Conservation (phyloP, 2,113 vertebrate species). For the Phylloscopus whistleri region DNA sequence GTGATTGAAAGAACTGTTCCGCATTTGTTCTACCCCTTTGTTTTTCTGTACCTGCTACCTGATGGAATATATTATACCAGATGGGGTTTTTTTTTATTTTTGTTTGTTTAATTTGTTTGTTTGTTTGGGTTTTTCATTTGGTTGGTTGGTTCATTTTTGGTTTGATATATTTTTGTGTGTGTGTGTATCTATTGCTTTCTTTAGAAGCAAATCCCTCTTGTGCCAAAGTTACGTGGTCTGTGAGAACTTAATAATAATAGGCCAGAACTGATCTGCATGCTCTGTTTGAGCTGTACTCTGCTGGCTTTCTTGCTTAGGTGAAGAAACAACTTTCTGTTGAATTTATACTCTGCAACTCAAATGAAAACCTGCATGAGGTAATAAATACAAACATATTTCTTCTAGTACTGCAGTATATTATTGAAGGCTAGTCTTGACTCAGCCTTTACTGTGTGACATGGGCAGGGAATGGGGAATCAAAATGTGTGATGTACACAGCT, state of each 20-base stretch:
- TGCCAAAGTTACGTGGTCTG: not conserved
- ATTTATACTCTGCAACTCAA: not conserved
- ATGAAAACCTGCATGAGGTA: not conserved
- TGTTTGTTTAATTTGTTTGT: not conserved
- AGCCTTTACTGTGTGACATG: not conserved
- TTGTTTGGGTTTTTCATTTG: not conserved
- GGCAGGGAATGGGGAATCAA: not conserved
- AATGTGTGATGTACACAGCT: not conserved
- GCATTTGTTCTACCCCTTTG: not conserved
- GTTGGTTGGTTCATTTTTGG: not conserved
- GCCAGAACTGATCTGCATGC: conserved; percentile 14
- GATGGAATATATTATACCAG: not conserved
- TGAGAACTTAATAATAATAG: not conserved
- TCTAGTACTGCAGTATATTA: not conserved
- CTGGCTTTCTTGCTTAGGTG: not conserved
- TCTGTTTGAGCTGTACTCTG: not conserved
- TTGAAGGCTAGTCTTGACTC: not conserved
- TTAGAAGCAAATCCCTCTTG: not conserved
- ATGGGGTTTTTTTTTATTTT: not conserved
- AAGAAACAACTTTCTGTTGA: not conserved
- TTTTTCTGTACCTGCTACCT: not conserved
- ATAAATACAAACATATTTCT: not conserved
- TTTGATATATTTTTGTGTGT: not conserved
- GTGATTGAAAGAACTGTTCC: not conserved
- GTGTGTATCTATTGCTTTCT: not conserved